Conservation (phyloP, 2,797 vertebrate genomes). For the Chrysocyon brachyurus region DNA sequence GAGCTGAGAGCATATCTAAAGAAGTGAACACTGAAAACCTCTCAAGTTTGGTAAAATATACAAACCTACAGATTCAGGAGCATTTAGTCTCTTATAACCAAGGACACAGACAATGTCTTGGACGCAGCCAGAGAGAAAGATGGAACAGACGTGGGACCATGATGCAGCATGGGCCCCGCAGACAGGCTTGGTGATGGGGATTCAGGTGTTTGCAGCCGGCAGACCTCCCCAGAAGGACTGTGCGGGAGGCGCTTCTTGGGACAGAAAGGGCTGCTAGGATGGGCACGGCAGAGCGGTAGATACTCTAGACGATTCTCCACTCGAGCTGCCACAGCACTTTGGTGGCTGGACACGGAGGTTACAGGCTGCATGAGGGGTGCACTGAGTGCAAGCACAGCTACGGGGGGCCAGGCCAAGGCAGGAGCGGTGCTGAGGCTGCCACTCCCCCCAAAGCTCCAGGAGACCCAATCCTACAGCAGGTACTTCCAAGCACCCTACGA, state of each 20-base stretch:
- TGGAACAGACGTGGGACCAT: not conserved
- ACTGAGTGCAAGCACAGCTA: not conserved
- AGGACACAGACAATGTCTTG: not conserved
- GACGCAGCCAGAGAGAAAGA: not conserved
- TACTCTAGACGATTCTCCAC: too few species aligned
- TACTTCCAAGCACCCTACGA: not conserved
- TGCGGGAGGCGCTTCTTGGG: not conserved
- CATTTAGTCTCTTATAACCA: not conserved
- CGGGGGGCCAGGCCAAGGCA: too few species aligned
- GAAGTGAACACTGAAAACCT: not conserved
- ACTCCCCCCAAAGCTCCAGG: too few species aligned
- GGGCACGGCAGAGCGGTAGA: accelerated
- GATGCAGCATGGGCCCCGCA: too few species aligned
- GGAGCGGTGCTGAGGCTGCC: too few species aligned
- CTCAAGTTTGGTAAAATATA: too few species aligned
- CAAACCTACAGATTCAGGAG: not conserved
- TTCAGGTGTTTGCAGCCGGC: accelerated
- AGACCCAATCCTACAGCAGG: not conserved
- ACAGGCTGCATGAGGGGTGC: not conserved
- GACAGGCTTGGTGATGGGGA: not conserved
- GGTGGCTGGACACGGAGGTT: not conserved
- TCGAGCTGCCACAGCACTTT: not conserved
- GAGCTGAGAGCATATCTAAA: not conserved
- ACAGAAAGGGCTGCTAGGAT: too few species aligned
- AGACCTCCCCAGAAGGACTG: not conserved